Base-by-base conservation (phyloP, 1,140 invertebrate species). In the Drosophila nikananu region DNA sequence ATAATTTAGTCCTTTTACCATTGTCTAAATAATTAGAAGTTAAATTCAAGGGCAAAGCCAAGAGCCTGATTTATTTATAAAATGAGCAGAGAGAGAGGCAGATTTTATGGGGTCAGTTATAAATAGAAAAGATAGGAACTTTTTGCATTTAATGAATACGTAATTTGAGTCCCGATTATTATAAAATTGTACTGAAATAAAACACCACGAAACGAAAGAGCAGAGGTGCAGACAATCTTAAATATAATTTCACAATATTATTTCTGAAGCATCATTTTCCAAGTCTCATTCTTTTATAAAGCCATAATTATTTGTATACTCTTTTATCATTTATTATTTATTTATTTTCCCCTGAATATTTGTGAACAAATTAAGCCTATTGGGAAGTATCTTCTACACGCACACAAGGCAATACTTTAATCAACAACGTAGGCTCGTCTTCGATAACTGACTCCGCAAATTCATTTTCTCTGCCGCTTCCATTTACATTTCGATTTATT, bases 401-500 rank as follows among this genome's bases (percentile, higher is more conserved):
- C 37, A 30, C 49, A 23, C 23, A 66, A 46, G 15, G 19, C 21
- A 71, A 71, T 59, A 23, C 52, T 21, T 41, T 32, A 35, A 42
- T 51, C 67, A 39, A 74, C 41, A 55, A 25, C 37, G 9, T 67
- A 12, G 37, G 61, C 23, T 32, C 39, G 19, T 49, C 15, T 30
- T 32, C 25, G 30, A 37, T 72, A 21, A 42, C 44, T 73, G 54
- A 27, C 54, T 52, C 35, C 21, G 15, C 21, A 41, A 59, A 59
- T 72, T 48, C 44, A 71, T 25, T 61, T 49, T 37, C 23, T 60
- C 57, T 41, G 46, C 41, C 62, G 37, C 54, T 71, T 64, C 25
- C 63, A 80, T 80, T 83, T 80, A 59, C 66, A 77, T 80, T 86
- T 86, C 65, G 61, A 84, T 84, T 81, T 83, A 76, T 84, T 83